Percentiles rank a stretch among this genome's conserved stretches.
phyloP scores from a whole-genome alignment of 2,888 invertebrate species.

The Coelopa pilipes region DNA sequence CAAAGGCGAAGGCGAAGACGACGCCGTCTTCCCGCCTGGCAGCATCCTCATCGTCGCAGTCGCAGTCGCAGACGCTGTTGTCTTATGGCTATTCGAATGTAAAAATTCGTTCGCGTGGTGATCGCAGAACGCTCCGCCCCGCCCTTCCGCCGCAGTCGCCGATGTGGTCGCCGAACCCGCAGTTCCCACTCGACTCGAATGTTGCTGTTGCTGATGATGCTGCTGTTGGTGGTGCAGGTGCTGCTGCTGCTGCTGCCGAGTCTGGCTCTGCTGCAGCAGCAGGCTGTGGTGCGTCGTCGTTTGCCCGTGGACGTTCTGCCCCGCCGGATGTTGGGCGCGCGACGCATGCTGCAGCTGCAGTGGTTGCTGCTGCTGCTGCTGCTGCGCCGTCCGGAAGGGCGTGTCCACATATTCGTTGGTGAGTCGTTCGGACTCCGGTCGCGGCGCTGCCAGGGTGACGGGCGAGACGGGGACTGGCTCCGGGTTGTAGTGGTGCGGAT shows the following conservation, averaged over 20 bases:
- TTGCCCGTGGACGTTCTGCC: slow-evolving; percentile 68
- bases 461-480: slow-evolving; percentile 62
- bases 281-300: slow-evolving; percentile 69
- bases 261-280: slow-evolving; percentile 70
- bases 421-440: slow-evolving; percentile 86
- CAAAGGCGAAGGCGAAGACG: too few relatives aligned
- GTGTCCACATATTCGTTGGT: slow-evolving; percentile 95
- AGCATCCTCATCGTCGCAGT: slow-evolving; percentile 52
- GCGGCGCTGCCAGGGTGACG: slow-evolving; percentile 74
- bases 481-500: slow-evolving; percentile 58
- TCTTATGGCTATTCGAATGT: slow-evolving; percentile 60
- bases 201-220: slow-evolving; percentile 51
- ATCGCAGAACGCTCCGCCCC: slow-evolving; percentile 46
- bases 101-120: slow-evolving; percentile 67
- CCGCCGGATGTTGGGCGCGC: slow-evolving; percentile 66
- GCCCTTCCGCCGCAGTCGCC: not conserved
- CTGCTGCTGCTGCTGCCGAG: slow-evolving; percentile 69
- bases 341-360: slow-evolving; percentile 66
- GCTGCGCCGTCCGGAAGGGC: slow-evolving; percentile 73
- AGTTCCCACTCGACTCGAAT: slow-evolving; percentile 52
- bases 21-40: slow-evolving; percentile 42
- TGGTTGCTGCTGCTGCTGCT: slow-evolving; percentile 61
- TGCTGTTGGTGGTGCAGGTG: slow-evolving; percentile 52
- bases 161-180: slow-evolving; percentile 49
- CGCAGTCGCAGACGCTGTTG: slow-evolving; percentile 52